Conservation (phyloP, 92 coral and sea anemone genomes). For the Plumapathes pennacea region DNA sequence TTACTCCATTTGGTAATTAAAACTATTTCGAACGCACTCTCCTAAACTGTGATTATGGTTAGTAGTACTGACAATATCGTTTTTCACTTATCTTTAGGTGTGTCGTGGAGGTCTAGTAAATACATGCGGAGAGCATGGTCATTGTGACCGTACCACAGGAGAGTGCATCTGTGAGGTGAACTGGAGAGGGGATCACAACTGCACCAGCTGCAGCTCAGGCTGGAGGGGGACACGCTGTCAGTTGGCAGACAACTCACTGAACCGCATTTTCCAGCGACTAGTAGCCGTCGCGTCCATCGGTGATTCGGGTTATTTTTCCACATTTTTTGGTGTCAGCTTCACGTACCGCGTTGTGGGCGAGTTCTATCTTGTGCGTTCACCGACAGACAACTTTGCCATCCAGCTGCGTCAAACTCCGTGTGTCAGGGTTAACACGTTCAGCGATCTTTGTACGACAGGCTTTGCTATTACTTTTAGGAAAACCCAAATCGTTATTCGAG, state of each 20-base stretch:
- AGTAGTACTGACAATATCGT: too few relatives aligned
- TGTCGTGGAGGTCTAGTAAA: slow-evolving; percentile 64
- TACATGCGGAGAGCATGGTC: slow-evolving; percentile 70
- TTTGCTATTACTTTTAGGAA: slow-evolving; percentile 66
- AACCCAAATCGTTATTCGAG: slow-evolving; percentile 67
- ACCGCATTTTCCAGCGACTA: slow-evolving; percentile 16
- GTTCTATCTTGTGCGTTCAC: slow-evolving; percentile 81
- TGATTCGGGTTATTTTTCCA: slow-evolving; percentile 67
- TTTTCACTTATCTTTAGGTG: too few relatives aligned
- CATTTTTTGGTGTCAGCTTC: slow-evolving; percentile 84
- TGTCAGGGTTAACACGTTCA: slow-evolving; percentile 23
- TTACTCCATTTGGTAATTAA: too few relatives aligned
- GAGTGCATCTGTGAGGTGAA: slow-evolving; percentile 76
- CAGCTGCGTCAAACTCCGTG: slow-evolving; percentile 92
- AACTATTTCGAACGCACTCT: too few relatives aligned
- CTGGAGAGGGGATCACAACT: slow-evolving; percentile 81
- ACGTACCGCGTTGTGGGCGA: slow-evolving; percentile 71
- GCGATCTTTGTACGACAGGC: slow-evolving; percentile 80
- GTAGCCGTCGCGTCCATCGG: slow-evolving; percentile 65
- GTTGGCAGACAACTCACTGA: slow-evolving; percentile 51
- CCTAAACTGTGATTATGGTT: too few relatives aligned
- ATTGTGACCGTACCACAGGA: slow-evolving; percentile 64
- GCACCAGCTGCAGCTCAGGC: slow-evolving; percentile 74
- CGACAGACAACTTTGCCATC: slow-evolving; percentile 53
- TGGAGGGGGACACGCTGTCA: slow-evolving; percentile 90